Conservation (phyloP, 2,113 vertebrate species). For the Casuarius casuarius region DNA sequence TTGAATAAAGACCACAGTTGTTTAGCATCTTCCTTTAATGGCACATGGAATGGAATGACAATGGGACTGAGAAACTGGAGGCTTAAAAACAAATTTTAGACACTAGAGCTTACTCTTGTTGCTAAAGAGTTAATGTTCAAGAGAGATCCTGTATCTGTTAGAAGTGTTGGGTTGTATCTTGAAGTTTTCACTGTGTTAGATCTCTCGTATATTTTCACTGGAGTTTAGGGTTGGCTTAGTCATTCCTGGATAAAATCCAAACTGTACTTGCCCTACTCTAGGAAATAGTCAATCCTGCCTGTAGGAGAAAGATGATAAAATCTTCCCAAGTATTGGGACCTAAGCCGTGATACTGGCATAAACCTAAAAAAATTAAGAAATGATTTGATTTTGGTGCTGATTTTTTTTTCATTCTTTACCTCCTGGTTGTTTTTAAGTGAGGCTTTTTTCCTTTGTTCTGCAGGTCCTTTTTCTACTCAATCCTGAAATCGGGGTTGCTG, state of each 20-base stretch:
- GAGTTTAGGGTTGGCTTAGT: constrained; percentile 1
- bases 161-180: not conserved
- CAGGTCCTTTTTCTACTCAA: not conserved
- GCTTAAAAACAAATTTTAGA: not conserved
- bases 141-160: not conserved
- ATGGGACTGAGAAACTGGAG: not conserved
- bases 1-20: not conserved
- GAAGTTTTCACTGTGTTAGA: not conserved
- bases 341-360: not conserved
- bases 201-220: constrained; percentile 7
- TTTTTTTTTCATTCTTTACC: not conserved
- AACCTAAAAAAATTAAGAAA: not conserved
- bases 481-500: not conserved
- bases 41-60: not conserved
- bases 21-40: not conserved
- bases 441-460: not conserved
- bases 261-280: not conserved
- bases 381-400: not conserved
- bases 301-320: not conserved
- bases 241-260: not conserved
- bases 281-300: not conserved
- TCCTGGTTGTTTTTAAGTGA: not conserved
- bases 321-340: not conserved
- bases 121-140: not conserved
- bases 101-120: not conserved